Evolutionary conservation across 2,797 vertebrate genomes (phyloP), one percentile per base, ranked within the genome.

Genomic region (Apogon talboti): DNA sequence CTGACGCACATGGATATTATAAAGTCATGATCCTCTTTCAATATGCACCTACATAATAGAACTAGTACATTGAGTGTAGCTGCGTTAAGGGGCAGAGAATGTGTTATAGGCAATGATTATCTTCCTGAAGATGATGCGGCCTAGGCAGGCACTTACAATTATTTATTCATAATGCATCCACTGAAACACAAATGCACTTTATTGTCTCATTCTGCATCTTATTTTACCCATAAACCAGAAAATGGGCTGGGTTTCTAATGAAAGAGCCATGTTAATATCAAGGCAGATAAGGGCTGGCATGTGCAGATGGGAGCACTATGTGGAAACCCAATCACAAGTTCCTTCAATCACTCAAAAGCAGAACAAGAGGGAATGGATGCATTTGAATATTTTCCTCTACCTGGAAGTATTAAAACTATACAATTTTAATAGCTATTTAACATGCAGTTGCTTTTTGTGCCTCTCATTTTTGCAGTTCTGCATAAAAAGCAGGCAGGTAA

Each of bases 301-400:
- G 89, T 87, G 86, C 90, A 95, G 95, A 96, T 85, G 94, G 92
- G 93, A 94, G 95, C 94, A 93, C 87, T 77, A 83, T 93, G 93
- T 96, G 93, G 94, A 96, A 97, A 95, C 94, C 90, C 95, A 95
- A 98, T 97, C 96, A 96, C 95, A 96, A 95, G 92, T 95, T 95
- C 96, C 91, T 97, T 97, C 96, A 97, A 96, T 97, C 96, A 97
- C 87, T 82, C 88, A 80, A 82, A 90, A 92, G 10, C 87, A 82
- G 91, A 94, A 95, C 94, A 94, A 90, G 89, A 59, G 71, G 41
- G 62, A 89, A 78, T 92, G 92, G 92, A 93, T 90, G 92, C 92
- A 94, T 95, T 95, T 94, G 92, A 96, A 95, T 95, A 95, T 94
- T 93, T 94, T 70, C 66, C 62, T 84, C 92, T 94, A 95, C 91